Evolutionary conservation across 2,888 invertebrate genomes (phyloP).

Genomic region (Lamellibrachia satsuma): DNA sequence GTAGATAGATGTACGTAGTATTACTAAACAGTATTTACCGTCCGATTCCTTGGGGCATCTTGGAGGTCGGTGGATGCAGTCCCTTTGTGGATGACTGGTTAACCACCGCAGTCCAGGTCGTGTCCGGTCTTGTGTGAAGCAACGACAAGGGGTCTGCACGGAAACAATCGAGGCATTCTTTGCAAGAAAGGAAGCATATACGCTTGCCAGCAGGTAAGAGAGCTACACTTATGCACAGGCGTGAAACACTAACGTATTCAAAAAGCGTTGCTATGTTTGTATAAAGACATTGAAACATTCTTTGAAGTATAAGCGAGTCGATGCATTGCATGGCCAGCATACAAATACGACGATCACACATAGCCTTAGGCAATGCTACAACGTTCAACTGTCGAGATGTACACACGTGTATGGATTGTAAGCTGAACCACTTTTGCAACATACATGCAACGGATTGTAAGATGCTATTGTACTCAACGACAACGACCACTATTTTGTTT

Average conservation of each 20-base stretch:
- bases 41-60: background rate
- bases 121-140: background rate
- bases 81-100: background rate
- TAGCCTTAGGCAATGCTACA: background rate
- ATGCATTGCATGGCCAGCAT: background rate
- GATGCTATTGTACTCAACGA: background rate
- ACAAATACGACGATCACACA: background rate
- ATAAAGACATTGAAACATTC: too few relatives aligned
- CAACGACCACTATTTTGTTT: background rate
- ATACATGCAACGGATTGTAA: background rate
- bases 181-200: background rate
- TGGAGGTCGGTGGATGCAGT: background rate
- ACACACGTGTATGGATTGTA: background rate
- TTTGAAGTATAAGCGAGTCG: background rate
- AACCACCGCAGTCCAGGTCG: background rate
- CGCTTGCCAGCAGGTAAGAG: background rate
- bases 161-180: background rate
- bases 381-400: background rate
- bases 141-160: background rate
- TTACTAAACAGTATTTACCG: conserved; percentile 8
- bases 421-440: background rate
- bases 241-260: background rate
- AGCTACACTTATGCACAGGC: background rate
- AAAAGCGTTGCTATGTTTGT: background rate
- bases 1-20: background rate